These are phyloP conservation scores for Aurelia coerulea DNA, from an alignment of 30 jellyfish, hydroid and myxozoan species.

Conservation along the genomic window DNA sequence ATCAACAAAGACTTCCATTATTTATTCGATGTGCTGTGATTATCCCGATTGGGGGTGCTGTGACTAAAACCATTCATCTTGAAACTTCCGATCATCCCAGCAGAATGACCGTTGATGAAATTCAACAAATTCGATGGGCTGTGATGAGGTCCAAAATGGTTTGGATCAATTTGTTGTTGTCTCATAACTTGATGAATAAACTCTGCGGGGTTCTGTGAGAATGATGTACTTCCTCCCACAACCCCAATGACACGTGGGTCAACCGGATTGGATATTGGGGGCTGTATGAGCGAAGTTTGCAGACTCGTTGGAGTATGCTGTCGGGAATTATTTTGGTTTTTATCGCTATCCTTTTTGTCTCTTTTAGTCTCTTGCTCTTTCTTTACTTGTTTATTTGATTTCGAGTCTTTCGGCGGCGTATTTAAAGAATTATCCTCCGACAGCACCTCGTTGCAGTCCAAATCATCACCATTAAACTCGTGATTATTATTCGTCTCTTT, in stretches of 20 bases:
- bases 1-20: too few relatives aligned
- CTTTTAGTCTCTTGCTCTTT: slow-evolving; percentile 6
- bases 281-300: slow-evolving; percentile 38
- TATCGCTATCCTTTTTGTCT: neutral
- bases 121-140: slow-evolving; percentile 12
- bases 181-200: slow-evolving; percentile 36
- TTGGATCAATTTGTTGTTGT: slow-evolving; percentile 12
- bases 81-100: neutral
- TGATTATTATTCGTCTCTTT: neutral
- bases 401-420: slow-evolving; percentile 48
- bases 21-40: too few relatives aligned
- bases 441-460: slow-evolving; percentile 58
- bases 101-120: slow-evolving; percentile 28
- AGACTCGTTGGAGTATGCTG: neutral
- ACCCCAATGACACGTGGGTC: slow-evolving; percentile 34
- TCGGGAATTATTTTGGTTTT: slow-evolving; percentile 1
- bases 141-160: neutral
- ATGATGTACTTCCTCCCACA: slow-evolving; percentile 3
- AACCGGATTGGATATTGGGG: slow-evolving; percentile 26
- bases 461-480: slow-evolving; percentile 9
- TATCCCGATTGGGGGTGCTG: too few relatives aligned
- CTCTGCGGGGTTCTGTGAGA: slow-evolving; percentile 26
- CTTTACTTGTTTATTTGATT: neutral
- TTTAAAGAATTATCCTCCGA: slow-evolving; percentile 48
- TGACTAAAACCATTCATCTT: too few relatives aligned